phyloP scores from a whole-genome alignment of 2,113 vertebrate genomes.

The Saguinus imperator region DNA sequence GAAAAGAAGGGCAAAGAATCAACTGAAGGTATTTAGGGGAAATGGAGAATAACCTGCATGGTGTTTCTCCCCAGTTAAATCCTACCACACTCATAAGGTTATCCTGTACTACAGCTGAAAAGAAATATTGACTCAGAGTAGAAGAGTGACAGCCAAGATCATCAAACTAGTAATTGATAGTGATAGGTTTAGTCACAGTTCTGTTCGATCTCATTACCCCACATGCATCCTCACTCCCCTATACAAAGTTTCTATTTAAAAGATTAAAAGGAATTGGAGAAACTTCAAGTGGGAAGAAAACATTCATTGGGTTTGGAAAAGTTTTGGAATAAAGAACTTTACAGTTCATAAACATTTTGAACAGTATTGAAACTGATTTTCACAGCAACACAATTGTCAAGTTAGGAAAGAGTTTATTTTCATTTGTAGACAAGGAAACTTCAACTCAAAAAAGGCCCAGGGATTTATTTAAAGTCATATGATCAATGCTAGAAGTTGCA shows the following conservation, averaged over 20 bases:
- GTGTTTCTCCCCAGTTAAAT: neutral
- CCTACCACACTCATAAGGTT: neutral
- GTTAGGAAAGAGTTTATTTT: neutral
- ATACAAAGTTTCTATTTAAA: neutral
- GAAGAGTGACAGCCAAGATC: neutral
- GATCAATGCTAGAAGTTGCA: neutral
- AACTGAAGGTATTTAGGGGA: neutral
- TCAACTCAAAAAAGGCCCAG: neutral
- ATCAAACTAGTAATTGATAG: neutral
- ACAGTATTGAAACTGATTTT: slow-evolving; percentile 20
- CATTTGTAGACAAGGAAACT: neutral
- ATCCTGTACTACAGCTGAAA: neutral
- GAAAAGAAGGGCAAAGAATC: neutral
- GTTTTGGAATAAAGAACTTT: slow-evolving; percentile 46
- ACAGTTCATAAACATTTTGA: neutral
- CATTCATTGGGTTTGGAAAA: neutral
- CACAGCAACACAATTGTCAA: neutral
- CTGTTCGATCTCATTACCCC: neutral
- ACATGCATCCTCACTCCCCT: neutral
- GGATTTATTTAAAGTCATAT: neutral
- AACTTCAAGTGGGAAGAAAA: neutral
- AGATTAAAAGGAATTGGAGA: neutral
- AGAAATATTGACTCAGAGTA: neutral
- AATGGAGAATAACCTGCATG: neutral
- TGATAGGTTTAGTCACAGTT: neutral